Evolutionary conservation across 2,797 vertebrate species (phyloP).

Genomic region (Myotis findleyi): DNA sequence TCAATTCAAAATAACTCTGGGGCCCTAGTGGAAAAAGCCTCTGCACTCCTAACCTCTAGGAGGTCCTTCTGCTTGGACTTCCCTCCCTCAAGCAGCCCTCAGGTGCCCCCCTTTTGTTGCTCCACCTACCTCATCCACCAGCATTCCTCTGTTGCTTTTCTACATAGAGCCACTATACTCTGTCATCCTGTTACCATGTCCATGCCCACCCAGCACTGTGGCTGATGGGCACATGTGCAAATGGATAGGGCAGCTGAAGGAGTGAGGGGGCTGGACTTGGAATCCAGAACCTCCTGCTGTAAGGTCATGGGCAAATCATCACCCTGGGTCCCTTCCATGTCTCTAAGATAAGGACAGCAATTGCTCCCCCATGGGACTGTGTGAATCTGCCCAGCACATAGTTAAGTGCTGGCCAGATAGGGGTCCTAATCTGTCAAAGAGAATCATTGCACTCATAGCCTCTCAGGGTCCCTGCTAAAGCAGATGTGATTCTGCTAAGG

Average conservation of each 20-base stretch:
- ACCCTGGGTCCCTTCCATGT: not conserved
- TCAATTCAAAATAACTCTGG: not conserved
- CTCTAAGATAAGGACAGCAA: not conserved
- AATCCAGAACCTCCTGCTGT: not conserved
- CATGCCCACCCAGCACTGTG: not conserved
- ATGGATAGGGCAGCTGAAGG: not conserved
- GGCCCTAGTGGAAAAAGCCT: not conserved
- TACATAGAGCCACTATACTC: not conserved
- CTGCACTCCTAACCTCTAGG: not conserved
- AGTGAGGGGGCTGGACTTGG: not conserved
- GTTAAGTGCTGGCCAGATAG: not conserved
- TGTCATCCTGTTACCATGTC: not conserved
- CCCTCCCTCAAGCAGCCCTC: not conserved
- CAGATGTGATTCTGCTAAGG: not conserved
- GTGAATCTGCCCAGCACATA: not conserved
- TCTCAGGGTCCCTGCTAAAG: not conserved
- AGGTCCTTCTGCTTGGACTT: not conserved
- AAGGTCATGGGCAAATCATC: not conserved
- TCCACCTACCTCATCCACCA: not conserved
- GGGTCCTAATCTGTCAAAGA: not conserved
- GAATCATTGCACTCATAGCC: not conserved
- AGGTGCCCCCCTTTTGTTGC: not conserved
- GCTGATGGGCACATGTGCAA: not conserved
- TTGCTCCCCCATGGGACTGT: not conserved
- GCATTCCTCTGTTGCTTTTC: not conserved